Evolutionary conservation across 2,888 invertebrate species (phyloP), one percentile per base, ranked within the genome.

Genomic region (Chesias legatella): DNA sequence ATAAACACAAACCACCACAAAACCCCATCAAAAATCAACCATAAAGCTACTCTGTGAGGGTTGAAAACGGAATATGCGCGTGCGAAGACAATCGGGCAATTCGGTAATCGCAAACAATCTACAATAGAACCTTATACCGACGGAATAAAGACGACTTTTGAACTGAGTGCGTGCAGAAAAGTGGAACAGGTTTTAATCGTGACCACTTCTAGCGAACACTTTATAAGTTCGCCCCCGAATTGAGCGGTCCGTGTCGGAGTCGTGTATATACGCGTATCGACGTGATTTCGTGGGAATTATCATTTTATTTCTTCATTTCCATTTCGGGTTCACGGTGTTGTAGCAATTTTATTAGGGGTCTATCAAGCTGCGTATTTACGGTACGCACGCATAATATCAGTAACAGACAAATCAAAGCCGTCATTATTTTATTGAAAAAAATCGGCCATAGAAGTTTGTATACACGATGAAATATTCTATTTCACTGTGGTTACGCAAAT

Each of bases 141-240:
- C 45, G 20, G 26, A 9, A 29, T 77, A 74, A 62, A 57, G 60
- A 35, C 49, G 43, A 48, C 63, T 72, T 77, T 69, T n/a, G 44
- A 43, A 44, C 51, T 45, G 7, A 11, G 7, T 33, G 37, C 38
- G 38, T 29, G 34, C 26, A 33, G 21, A 27, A 48, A 44, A 10
- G 42, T 54, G 62, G 59, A 54, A 8, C 58, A 62, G 57, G 67
- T 72, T 76, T 73, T 81, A 80, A 84, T 80, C 83, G 83, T 72
- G 77, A 79, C 77, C 84, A 85, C 86, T 88, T 82, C 79, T 83
- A 73, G 67, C 70, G 69, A 83, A 88, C 88, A 88, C 86, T 88
- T 84, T 79, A 70, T 70, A 74, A 78, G 70, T 82, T 77, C 61
- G 63, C 73, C 75, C 77, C 80, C 74, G 79, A 82, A 86, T 86